phyloP scores from a whole-genome alignment of 2,888 invertebrate species.

The Xestobium rufovillosum region DNA sequence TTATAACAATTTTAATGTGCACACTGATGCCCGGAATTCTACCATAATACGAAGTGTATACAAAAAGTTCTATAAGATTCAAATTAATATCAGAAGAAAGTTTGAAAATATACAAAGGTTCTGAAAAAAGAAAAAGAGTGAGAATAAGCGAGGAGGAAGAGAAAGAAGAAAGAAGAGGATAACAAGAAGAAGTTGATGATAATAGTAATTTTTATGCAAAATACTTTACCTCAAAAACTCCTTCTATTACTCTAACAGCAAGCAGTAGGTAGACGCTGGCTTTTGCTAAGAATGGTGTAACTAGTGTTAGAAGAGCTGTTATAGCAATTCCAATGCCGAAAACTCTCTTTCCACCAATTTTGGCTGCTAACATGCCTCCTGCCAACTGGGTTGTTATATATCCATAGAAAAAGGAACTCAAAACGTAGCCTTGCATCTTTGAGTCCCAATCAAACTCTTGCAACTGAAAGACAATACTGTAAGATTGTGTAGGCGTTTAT shows the following conservation, averaged over 20 bases:
- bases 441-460: slow-evolving; percentile 77
- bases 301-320: slow-evolving; percentile 70
- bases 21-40: too few relatives aligned
- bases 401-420: slow-evolving; percentile 86
- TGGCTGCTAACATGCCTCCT: slow-evolving; percentile 76
- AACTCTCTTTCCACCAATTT: slow-evolving; percentile 77
- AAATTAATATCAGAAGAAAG: too few relatives aligned
- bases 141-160: too few relatives aligned
- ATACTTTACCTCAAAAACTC: slow-evolving; percentile 72
- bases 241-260: slow-evolving; percentile 67
- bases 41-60: too few relatives aligned
- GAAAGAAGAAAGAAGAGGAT: too few relatives aligned
- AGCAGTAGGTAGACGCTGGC: slow-evolving; percentile 63
- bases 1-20: too few relatives aligned
- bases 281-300: slow-evolving; percentile 72
- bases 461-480: slow-evolving; percentile 46
- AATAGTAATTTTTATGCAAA: too few relatives aligned
- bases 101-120: too few relatives aligned
- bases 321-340: slow-evolving; percentile 71
- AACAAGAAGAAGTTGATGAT: too few relatives aligned
- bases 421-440: slow-evolving; percentile 65
- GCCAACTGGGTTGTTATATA: slow-evolving; percentile 77
- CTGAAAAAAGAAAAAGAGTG: too few relatives aligned
- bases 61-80: too few relatives aligned
- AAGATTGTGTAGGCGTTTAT: too few relatives aligned